Conservation (phyloP, 2,888 invertebrate species). For the Orthosia gracilis region DNA sequence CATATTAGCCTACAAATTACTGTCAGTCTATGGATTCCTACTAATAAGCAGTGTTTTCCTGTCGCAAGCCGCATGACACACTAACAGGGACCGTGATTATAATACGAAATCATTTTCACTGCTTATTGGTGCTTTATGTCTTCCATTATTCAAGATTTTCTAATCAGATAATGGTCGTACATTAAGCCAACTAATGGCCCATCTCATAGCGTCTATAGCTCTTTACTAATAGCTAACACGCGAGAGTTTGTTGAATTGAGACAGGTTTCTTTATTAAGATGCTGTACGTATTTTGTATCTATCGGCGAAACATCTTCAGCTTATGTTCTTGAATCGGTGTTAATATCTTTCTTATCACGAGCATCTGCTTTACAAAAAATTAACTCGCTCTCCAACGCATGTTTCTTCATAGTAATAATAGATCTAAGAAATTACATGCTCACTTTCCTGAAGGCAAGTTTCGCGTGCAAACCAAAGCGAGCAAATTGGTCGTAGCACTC, state of each 20-base stretch:
- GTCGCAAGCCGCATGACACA: slow-evolving; percentile 26
- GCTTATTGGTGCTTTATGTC: slow-evolving; percentile 29
- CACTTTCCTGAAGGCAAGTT: slow-evolving; percentile 56
- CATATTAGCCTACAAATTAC: slow-evolving; percentile 26
- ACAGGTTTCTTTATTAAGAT: slow-evolving; percentile 42
- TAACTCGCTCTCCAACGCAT: slow-evolving; percentile 17
- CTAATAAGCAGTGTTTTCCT: slow-evolving; percentile 41
- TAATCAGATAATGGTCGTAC: slow-evolving; percentile 42
- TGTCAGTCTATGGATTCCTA: slow-evolving; percentile 28
- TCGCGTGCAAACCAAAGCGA: slow-evolving; percentile 66
- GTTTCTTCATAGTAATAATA: slow-evolving; percentile 36
- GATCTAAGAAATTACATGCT: slow-evolving; percentile 49
- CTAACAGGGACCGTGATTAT: slow-evolving; percentile 24
- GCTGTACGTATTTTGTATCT: slow-evolving; percentile 21
- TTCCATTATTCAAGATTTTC: slow-evolving; percentile 53
- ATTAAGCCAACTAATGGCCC: slow-evolving; percentile 54
- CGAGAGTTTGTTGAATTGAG: slow-evolving; percentile 28
- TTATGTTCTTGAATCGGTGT: slow-evolving; percentile 10
- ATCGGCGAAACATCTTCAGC: slow-evolving; percentile 6
- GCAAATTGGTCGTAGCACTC: slow-evolving; percentile 72
- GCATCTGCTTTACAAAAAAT: slow-evolving; percentile 25
- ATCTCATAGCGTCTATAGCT: slow-evolving; percentile 37
- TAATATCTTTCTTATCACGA: slow-evolving; percentile 22
- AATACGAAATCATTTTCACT: slow-evolving; percentile 26
- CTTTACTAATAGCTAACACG: slow-evolving; percentile 44